Conservation (phyloP, 2,797 vertebrate species). For the Lerista edwardsae region DNA sequence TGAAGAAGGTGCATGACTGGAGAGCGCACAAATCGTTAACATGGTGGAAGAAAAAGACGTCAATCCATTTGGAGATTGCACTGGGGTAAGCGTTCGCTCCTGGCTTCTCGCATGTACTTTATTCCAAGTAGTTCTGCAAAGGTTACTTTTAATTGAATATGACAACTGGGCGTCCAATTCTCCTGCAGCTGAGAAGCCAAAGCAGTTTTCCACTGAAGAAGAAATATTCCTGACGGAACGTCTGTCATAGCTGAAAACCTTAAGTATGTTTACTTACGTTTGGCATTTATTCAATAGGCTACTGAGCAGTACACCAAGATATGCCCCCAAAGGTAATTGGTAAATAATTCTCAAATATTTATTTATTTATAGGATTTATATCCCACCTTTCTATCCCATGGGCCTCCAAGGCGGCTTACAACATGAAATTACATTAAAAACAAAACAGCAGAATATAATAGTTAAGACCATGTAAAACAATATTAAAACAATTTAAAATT, state of each 20-base stretch:
- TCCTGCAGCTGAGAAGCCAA: constrained; percentile 6
- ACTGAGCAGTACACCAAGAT: neutral
- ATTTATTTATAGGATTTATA: too few species aligned
- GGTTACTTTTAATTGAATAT: constrained; percentile 26
- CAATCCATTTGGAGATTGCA: neutral
- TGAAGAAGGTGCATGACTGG: neutral
- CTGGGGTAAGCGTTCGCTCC: neutral
- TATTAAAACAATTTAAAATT: too few species aligned
- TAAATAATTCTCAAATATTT: too few species aligned
- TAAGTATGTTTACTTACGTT: neutral
- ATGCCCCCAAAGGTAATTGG: too few species aligned
- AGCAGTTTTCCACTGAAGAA: constrained; percentile 9
- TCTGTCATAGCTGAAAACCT: neutral
- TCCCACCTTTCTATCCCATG: too few species aligned
- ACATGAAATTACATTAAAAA: too few species aligned
- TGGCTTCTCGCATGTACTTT: neutral
- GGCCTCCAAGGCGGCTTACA: too few species aligned
- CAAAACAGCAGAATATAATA: too few species aligned
- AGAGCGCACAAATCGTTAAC: constrained; percentile 11
- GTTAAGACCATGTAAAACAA: too few species aligned
- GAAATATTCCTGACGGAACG: constrained; percentile 13
- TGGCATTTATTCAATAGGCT: neutral
- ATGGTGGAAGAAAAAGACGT: neutral
- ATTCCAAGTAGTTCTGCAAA: constrained; percentile 1
- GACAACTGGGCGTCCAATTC: constrained; percentile 9